A percentile compares a stretch with the other conserved stretches of the same genome.
These are phyloP conservation scores for Calameuta idolon DNA, from an alignment of 2,888 invertebrate genomes.

Conservation along the genomic window DNA sequence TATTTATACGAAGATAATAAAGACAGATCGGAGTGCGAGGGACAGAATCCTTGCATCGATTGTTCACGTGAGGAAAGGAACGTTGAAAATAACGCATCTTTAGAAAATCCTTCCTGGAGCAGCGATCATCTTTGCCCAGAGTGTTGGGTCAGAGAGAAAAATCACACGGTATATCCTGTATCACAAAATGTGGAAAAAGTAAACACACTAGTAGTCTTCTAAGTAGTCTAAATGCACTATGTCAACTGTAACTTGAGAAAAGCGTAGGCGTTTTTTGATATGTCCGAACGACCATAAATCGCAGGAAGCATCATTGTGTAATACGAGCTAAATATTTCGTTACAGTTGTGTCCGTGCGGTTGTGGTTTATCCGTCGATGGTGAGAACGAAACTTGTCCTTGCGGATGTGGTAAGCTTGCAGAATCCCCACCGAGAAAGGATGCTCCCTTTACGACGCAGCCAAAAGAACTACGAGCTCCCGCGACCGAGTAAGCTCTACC, in stretches of 20 bases:
- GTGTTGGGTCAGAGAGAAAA: background rate
- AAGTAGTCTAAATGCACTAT: background rate
- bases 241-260: background rate
- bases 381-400: conserved; percentile 27
- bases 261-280: background rate
- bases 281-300: background rate
- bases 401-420: conserved; percentile 25
- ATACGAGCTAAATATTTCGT: background rate
- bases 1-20: background rate
- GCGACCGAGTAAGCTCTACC: background rate
- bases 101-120: background rate
- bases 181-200: background rate
- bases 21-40: background rate
- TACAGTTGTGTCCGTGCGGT: conserved; percentile 34
- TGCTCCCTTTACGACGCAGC: background rate
- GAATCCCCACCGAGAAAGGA: conserved; percentile 12
- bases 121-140: background rate
- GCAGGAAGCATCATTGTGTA: background rate
- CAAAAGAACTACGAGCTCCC: background rate
- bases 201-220: background rate
- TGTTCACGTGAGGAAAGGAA: background rate
- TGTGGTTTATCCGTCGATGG: conserved; percentile 29
- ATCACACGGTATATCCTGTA: background rate
- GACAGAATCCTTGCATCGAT: background rate
- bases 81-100: background rate